Evolutionary conservation across 2,888 invertebrate species (phyloP).

Genomic region (Hermodice carunculata): DNA sequence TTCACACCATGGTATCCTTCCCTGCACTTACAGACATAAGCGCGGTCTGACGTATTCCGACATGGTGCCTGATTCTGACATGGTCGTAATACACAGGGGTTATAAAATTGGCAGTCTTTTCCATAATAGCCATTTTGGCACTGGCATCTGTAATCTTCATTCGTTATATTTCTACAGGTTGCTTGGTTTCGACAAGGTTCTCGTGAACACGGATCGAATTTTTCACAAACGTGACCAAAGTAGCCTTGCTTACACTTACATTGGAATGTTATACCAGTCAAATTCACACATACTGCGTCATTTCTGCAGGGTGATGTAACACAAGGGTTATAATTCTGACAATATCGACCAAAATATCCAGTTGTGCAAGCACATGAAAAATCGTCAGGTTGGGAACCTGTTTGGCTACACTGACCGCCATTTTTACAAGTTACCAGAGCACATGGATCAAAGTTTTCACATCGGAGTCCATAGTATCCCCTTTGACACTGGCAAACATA

Average conservation of each 20-base stretch:
- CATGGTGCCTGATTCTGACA: conserved; percentile 61
- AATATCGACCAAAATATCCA: no score
- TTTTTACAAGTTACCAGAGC: no score
- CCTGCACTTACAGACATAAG: conserved; percentile 36
- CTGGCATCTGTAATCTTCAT: conserved; percentile 41
- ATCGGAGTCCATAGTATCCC: no score
- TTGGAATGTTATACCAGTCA: conserved; percentile 37
- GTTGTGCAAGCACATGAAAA: no score
- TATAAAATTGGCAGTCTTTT: conserved; percentile 42
- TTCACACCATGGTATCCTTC: conserved; percentile 36
- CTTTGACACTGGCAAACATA: no score
- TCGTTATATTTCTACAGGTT: conserved; percentile 40
- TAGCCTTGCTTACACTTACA: conserved; percentile 54
- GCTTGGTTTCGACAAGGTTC: conserved; percentile 52
- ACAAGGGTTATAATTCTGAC: no score
- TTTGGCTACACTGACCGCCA: no score
- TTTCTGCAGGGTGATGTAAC: no score
- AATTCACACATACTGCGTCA: conserved; percentile 45
- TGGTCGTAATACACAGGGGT: conserved; percentile 51
- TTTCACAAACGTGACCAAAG: conserved; percentile 54
- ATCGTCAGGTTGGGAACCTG: no score
- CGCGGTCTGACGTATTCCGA: conserved; percentile 40
- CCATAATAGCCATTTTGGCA: conserved; percentile 55
- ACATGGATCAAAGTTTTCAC: no score
- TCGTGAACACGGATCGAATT: conserved; percentile 49